A percentile compares a stretch with the other conserved stretches of the same genome.
Conservation (phyloP, 2,113 vertebrate species). For the Lonchura striata region DNA sequence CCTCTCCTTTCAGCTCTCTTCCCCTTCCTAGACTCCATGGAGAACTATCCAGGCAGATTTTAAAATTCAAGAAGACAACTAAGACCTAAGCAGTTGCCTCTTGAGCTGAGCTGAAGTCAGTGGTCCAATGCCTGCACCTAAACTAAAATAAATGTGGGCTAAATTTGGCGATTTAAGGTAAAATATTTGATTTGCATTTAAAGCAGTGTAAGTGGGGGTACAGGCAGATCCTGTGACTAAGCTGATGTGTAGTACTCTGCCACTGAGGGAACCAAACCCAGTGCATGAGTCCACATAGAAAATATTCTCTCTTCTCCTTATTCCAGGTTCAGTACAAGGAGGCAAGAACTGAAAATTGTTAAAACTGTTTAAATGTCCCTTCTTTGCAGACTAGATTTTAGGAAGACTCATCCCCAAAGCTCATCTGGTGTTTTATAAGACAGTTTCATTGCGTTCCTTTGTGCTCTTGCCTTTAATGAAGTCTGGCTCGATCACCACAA, state of each 20-base stretch:
- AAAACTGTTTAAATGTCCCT: background rate
- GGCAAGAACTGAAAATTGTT: background rate
- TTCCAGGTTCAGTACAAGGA: background rate
- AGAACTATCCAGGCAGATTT: background rate
- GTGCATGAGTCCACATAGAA: background rate
- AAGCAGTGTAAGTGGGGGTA: background rate
- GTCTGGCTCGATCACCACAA: background rate
- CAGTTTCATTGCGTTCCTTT: background rate
- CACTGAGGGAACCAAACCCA: background rate
- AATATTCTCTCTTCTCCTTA: background rate
- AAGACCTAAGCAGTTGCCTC: background rate
- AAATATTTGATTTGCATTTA: background rate
- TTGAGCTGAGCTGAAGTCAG: background rate
- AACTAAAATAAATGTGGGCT: background rate
- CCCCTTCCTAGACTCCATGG: background rate
- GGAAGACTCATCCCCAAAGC: background rate
- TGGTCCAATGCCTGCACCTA: background rate
- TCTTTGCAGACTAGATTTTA: background rate
- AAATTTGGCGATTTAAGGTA: background rate
- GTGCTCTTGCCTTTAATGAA: background rate
- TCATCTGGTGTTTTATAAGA: background rate
- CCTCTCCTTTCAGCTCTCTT: background rate
- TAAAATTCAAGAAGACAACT: background rate
- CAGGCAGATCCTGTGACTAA: background rate
- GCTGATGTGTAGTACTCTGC: rapidly evolving